Base-by-base conservation (phyloP, 2,888 invertebrate genomes). In the Esperia sulphurella region DNA sequence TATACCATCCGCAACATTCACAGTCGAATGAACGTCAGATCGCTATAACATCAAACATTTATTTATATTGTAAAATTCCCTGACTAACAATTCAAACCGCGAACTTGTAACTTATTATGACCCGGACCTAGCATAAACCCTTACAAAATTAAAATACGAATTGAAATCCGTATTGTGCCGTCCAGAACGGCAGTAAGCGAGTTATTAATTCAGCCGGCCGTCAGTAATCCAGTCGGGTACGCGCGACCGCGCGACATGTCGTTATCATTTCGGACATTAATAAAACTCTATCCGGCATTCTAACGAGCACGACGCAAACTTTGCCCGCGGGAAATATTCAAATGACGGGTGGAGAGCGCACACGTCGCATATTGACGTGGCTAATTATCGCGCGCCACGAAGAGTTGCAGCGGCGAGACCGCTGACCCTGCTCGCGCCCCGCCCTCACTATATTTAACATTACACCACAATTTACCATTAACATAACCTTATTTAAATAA, bases 261-360 rank as follows among this genome's bases (percentile, higher is more conserved):
- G 75, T 82, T 82, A 82, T 80, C 71, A 80, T 82, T 83, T 80
- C 68, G 71, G 73, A 77, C 75, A 82, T 81, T 79, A 79, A 78
- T 81, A 83, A 81, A 81, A 83, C 75, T 79, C 70, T 75, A 74
- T 71, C 69, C 68, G 54, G 61, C 58, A 61, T 65, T 75, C 65
- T 74, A 76, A 74, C 71, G 65, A 75, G 69, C 61, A 57, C 55
- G 57, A 69, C 65, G 61, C 72, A 70, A 81, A 83, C 71, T 79
- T 79, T 31, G 61, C 55, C 70, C 71, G 57, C 55, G 53, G 71
- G 74, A 75, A 72, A 75, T 79, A 78, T 80, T 79, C 68, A 71
- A 75, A 78, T 75, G 63, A 62, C 59, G 61, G 54, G 55, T 53
- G 60, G 58, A 63, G 62, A 57, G 55, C 63, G 59, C 61, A 60